These are phyloP conservation scores for Hystrix brachyura DNA, from an alignment of 2,113 vertebrate species.

Conservation along the genomic window DNA sequence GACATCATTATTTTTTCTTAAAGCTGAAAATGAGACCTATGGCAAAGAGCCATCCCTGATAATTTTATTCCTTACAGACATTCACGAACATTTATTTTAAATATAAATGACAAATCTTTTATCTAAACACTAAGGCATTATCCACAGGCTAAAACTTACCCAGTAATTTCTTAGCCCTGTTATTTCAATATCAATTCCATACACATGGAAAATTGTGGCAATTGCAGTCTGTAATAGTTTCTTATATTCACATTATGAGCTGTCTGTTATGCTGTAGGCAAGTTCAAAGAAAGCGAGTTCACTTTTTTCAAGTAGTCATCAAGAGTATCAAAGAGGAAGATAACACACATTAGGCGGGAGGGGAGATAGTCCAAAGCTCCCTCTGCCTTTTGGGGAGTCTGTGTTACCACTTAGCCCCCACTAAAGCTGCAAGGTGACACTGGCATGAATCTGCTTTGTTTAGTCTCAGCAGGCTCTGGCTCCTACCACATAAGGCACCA, in stretches of 20 bases:
- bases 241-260: neutral
- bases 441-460: neutral
- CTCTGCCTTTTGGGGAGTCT: neutral
- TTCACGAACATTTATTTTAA: constrained; percentile 64
- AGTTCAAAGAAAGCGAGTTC: constrained; percentile 24
- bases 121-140: constrained; percentile 70
- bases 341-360: neutral
- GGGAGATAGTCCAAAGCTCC: neutral
- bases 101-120: constrained; percentile 62
- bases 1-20: constrained; percentile 63
- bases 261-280: neutral
- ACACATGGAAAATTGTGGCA: constrained; percentile 32
- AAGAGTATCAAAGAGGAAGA: constrained; percentile 27
- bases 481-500: constrained; percentile 64
- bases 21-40: constrained; percentile 64
- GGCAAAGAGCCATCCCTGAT: constrained; percentile 74
- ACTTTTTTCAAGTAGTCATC: constrained; percentile 66
- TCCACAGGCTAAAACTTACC: constrained; percentile 52
- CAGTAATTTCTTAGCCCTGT: constrained; percentile 37
- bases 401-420: neutral
- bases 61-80: constrained; percentile 70
- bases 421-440: neutral
- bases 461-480: neutral
- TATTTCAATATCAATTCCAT: constrained; percentile 19
- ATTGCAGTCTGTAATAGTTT: neutral